Evolutionary conservation across 2,113 vertebrate genomes (phyloP).

Genomic region (Aepyceros melampus): DNA sequence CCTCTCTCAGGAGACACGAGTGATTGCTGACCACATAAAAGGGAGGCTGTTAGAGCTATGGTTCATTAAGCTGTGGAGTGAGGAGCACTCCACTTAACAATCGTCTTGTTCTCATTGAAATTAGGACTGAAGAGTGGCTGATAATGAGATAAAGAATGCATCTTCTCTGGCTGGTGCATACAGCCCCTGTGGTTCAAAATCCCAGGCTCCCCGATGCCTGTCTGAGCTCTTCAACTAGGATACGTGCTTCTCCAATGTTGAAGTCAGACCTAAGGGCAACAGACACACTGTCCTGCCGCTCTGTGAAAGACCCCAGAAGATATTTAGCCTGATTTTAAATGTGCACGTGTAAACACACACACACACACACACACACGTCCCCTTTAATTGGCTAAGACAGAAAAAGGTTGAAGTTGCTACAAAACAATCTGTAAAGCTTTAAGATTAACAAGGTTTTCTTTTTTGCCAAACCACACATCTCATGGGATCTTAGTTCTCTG

Average conservation of each 20-base stretch:
- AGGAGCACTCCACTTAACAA: slow-evolving; percentile 39
- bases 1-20: not conserved
- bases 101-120: slow-evolving; percentile 51
- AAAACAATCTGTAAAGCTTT: not conserved
- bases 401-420: not conserved
- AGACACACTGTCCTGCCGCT: not conserved
- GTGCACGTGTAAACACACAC: rapidly evolving
- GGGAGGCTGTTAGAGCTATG: slow-evolving; percentile 12
- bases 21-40: slow-evolving; percentile 55
- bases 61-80: slow-evolving; percentile 52
- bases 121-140: slow-evolving; percentile 41
- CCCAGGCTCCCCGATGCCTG: not conserved
- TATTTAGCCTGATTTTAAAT: not conserved
- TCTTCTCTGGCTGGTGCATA: not conserved
- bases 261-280: not conserved
- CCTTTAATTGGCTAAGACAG: slow-evolving; percentile 3
- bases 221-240: not conserved
- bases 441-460: not conserved
- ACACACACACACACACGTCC: not conserved
- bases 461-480: not conserved
- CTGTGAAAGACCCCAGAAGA: not conserved
- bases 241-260: not conserved
- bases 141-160: slow-evolving; percentile 30
- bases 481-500: not conserved
- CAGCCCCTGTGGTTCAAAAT: not conserved